These are phyloP conservation scores for Anneissia japonica DNA, from an alignment of 35 echinoderm and acorn worm genomes.

Conservation along the genomic window DNA sequence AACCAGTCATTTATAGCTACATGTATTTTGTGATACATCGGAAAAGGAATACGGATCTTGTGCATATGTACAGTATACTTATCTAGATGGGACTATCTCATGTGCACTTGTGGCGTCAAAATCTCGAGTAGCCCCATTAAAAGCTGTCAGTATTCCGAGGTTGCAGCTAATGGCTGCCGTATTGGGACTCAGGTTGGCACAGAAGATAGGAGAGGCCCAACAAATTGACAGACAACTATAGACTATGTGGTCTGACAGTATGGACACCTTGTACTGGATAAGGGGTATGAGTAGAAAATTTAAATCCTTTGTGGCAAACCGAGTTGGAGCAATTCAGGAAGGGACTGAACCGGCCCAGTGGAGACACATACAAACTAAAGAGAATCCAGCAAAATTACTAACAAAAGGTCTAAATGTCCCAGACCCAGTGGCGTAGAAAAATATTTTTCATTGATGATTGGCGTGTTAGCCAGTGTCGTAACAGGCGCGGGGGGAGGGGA, in stretches of 20 bases:
- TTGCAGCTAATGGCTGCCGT: constrained; percentile 24
- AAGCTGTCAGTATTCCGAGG: constrained; percentile 26
- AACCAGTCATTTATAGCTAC: background rate
- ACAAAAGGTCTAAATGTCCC: background rate
- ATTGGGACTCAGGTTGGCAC: constrained; percentile 5
- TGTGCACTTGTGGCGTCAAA: constrained; percentile 5
- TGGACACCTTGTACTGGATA: constrained; percentile 22
- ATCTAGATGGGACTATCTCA: background rate
- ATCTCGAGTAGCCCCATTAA: constrained; percentile 20
- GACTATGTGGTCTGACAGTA: constrained; percentile 12
- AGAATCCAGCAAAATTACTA: background rate
- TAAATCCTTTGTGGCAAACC: constrained; percentile 25
- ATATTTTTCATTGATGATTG: too few species aligned
- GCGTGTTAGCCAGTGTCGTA: too few species aligned
- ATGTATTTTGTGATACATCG: constrained; percentile 31
- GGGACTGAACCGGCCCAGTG: constrained; percentile 14
- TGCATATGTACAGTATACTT: background rate
- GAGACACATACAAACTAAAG: background rate
- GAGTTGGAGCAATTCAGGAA: constrained; percentile 17
- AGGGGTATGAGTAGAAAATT: background rate
- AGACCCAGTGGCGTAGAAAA: too few species aligned
- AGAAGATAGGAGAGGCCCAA: background rate
- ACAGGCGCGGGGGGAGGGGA: too few species aligned
- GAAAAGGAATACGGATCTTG: background rate
- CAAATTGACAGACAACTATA: background rate